Conservation (phyloP, 2,797 vertebrate genomes). For the Danio albolineatus region DNA sequence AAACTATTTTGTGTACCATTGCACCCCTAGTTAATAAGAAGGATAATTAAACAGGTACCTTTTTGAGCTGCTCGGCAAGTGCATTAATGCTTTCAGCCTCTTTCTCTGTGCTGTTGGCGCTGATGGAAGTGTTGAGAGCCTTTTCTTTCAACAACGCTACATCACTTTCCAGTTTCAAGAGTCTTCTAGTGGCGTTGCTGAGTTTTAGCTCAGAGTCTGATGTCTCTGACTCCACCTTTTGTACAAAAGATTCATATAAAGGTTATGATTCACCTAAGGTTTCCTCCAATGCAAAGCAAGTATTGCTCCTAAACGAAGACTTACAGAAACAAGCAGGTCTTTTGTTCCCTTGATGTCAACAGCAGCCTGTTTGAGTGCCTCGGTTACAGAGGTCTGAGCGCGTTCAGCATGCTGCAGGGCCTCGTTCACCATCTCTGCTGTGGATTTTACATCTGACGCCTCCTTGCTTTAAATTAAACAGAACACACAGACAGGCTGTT, state of each 20-base stretch:
- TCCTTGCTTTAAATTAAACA: constrained; percentile 79
- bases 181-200: constrained; percentile 85
- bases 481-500: background rate
- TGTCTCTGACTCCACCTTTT: constrained; percentile 90
- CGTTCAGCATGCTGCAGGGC: constrained; percentile 90
- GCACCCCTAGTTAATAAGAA: background rate
- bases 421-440: constrained; percentile 85
- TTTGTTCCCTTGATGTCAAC: constrained; percentile 90
- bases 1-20: too few species aligned
- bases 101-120: constrained; percentile 77
- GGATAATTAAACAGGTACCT: constrained; percentile 73
- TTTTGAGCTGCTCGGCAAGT: constrained; percentile 82
- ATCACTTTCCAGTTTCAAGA: constrained; percentile 84
- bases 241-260: background rate
- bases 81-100: constrained; percentile 75
- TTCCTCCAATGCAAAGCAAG: background rate
- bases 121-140: constrained; percentile 76
- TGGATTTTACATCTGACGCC: constrained; percentile 85
- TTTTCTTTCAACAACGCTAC: constrained; percentile 85
- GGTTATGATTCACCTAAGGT: background rate
- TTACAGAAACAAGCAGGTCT: constrained; percentile 88
- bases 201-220: constrained; percentile 87
- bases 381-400: constrained; percentile 87
- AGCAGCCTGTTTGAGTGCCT: constrained; percentile 88
- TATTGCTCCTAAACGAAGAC: constrained; percentile 53